These are phyloP conservation scores for Sycophila sp. DNA, from an alignment of 1,140 invertebrate genomes.

Conservation along the genomic window DNA sequence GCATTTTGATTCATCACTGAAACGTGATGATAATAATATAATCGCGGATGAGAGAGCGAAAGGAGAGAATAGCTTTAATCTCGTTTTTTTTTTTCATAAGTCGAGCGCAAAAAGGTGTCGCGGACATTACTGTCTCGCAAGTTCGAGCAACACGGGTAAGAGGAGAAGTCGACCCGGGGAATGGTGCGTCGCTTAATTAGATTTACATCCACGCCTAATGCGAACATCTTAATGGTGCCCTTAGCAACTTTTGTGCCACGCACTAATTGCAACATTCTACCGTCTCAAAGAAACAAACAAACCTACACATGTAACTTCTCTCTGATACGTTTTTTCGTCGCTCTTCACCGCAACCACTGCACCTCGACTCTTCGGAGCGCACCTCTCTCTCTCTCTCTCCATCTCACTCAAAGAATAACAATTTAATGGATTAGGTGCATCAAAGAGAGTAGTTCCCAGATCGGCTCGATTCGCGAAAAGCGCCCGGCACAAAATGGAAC, in stretches of 20 bases:
- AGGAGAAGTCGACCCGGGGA: neutral
- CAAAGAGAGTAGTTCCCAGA: constrained; percentile 49
- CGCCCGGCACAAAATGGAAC: too few relatives aligned
- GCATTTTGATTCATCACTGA: neutral
- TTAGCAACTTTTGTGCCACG: neutral
- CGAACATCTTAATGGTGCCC: constrained; percentile 13
- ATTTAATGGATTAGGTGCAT: constrained; percentile 57
- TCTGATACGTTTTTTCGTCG: neutral
- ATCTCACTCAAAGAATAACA: constrained; percentile 60
- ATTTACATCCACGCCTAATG: constrained; percentile 20
- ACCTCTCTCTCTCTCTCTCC: constrained; percentile 13
- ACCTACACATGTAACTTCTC: too few relatives aligned
- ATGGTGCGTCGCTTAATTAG: constrained; percentile 18
- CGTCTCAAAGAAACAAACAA: neutral
- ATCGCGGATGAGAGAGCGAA: neutral
- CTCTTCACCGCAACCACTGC: neutral
- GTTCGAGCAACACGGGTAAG: neutral
- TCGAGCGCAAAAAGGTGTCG: neutral
- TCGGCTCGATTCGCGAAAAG: too few relatives aligned
- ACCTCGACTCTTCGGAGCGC: neutral
- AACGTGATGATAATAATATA: neutral
- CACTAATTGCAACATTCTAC: constrained; percentile 22
- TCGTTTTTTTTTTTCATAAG: constrained; percentile 33
- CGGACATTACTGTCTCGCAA: neutral
- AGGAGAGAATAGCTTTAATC: constrained; percentile 3